Base-by-base conservation (phyloP, 2,888 invertebrate species). In the Copidosoma aretas region DNA sequence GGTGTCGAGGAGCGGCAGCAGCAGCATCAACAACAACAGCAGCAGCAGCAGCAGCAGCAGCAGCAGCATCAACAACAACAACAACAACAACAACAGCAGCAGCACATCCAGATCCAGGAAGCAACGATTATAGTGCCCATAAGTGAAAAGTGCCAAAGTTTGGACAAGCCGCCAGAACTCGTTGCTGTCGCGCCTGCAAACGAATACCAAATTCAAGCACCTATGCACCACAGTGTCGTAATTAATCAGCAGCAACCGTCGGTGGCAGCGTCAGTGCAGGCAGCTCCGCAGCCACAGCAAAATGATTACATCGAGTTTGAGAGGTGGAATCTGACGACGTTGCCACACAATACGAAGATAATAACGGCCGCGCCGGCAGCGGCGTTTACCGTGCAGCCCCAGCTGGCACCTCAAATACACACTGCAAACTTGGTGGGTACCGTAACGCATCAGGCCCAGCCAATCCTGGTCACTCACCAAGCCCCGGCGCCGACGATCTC, bases 301-400 rank as follows among this genome's bases (percentile, higher is more conserved):
- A 89, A 89, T 72, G 89, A 89, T 63, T 93, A 92, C 80, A 92
- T 91, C 77, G 93, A 93, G 82, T 92, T 92, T 77, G 93, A 91
- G 77, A 86, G 92, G 75, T 93, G 93, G 93, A 93, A 92, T 82
- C 85, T 92, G 64, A 90, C 87, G 46, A 84, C 88, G 19, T 80
- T 89, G 70, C 17, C 43, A 8, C 82, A 82, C 68, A 87, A 88
- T 0, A 77, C 68, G 1, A 71, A 71, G 17, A 21, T 71, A 15
- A 49, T 69, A 15, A 76, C 66, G 85, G 39, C 66, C 1, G 43
- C 49, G 1, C 49, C 68, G 1, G 51, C 21, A 15, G 21, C 51
- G 10, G 59, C 56, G 14, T n/a, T 39, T 1, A 39, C 58, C 0
- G 68, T 22, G 3, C 75, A 73, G 39, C 79, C 58, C 69, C 64